Evolutionary conservation across 2,797 vertebrate species (phyloP).

Genomic region (Sandelia bainsii): DNA sequence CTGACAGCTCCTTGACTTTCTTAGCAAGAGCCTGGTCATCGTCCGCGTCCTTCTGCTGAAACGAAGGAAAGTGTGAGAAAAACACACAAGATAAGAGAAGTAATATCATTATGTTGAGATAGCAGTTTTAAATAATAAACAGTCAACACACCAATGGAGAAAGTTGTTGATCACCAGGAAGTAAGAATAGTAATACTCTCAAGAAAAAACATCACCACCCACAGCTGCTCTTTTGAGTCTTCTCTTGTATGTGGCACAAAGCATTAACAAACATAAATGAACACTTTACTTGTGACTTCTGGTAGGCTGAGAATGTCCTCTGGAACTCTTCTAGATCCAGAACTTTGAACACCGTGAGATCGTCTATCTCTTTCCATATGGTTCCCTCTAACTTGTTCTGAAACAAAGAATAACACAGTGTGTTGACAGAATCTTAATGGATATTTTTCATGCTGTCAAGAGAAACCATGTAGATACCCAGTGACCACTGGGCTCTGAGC

Average conservation of each 20-base stretch:
- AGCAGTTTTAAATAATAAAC: background rate
- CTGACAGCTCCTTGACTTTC: slow-evolving; percentile 93
- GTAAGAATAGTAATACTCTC: background rate
- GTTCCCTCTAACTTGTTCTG: slow-evolving; percentile 94
- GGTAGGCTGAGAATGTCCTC: slow-evolving; percentile 96
- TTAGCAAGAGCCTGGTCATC: slow-evolving; percentile 39
- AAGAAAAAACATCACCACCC: too few species aligned
- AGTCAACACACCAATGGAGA: background rate
- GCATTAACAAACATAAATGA: too few species aligned
- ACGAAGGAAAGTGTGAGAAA: background rate
- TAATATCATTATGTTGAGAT: background rate
- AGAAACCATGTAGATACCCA: too few species aligned
- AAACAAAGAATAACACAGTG: slow-evolving; percentile 25
- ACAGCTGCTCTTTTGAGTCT: too few species aligned
- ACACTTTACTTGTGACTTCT: slow-evolving; percentile 91
- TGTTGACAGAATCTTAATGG: background rate
- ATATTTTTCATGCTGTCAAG: too few species aligned
- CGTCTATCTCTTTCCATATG: slow-evolving; percentile 92
- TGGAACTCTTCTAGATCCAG: slow-evolving; percentile 95
- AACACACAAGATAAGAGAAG: background rate
- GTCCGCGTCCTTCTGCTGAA: slow-evolving; percentile 59
- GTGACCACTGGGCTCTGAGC: too few species aligned
- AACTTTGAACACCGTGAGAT: slow-evolving; percentile 91
- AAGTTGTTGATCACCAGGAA: background rate
- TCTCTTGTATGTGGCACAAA: too few species aligned